Base-by-base conservation (phyloP, 2,888 invertebrate genomes). In the Spisula subtruncata region DNA sequence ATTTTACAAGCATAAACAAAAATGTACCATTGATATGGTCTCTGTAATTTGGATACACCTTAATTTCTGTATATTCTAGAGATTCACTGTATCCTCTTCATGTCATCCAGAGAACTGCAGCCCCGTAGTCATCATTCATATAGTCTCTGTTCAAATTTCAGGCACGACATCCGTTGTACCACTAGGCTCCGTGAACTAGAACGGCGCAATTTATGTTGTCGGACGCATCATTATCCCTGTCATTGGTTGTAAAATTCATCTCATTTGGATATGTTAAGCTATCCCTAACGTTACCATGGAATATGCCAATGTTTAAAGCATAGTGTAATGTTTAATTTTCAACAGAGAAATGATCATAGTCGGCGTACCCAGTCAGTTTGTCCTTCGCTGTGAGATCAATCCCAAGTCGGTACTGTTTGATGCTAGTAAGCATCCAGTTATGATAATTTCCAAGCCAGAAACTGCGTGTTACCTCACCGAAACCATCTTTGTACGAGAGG, bases 361-460 rank as follows among this genome's bases (percentile, higher is more conserved):
- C 25, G 5, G 88, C 90, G 71, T 84, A 86, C 20, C 35, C 60
- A 20, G 46, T 75, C 20, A 66, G 18, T 0, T 35, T 41, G 16
- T 83, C 48, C 0, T 29, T 1, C 29, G 48, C 81, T 18, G 29
- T 86, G 54, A 90, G 60, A 48, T 90, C 90, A 48, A 90, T 60
- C 16, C 90, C 41, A 12, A 90, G 86, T 46, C 80, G 54, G 86
- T 90, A 88, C 54, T 41, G 51, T 18, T 83, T 83, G 12, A 83
- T 83, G 14, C 66, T 48, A 20, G 90, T 86, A 29, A 90, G 25
- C 12, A 46, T 20, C 16, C 79, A 41, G 20, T 88, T 88, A 16
- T 88, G 29, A 1, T 80, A 32, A 75, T 90, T 88, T 12, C 90
- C 90, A 14, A 90, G 86, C 88, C 88, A 90, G 75, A 86, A 90